A percentile compares a stretch with the other conserved stretches of the same genome.
Conservation (phyloP, 2,888 invertebrate genomes). For the Cyclophora albipunctata region DNA sequence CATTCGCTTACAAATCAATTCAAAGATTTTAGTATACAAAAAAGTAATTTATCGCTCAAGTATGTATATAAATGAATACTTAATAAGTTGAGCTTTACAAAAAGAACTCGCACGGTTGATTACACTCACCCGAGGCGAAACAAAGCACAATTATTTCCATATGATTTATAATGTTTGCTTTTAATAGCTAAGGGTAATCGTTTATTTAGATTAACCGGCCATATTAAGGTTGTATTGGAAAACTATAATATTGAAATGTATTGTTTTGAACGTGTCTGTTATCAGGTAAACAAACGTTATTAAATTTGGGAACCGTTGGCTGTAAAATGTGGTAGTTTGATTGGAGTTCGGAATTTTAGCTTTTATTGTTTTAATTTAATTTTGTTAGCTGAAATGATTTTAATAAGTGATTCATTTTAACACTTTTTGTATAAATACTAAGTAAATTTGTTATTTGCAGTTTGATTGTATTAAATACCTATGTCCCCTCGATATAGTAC, state of each 20-base stretch:
- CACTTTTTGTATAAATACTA: no score
- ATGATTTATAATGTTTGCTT: conserved; percentile 63
- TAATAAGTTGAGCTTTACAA: conserved; percentile 43
- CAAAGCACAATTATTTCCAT: conserved; percentile 62
- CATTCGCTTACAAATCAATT: conserved; percentile 23
- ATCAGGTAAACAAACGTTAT: no score
- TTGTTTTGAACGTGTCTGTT: no score
- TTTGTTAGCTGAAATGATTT: no score
- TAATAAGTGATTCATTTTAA: no score
- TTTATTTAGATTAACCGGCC: conserved; percentile 42
- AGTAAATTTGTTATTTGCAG: no score
- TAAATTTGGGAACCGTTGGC: no score
- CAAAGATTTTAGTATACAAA: conserved; percentile 19
- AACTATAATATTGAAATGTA: conserved; percentile 5
- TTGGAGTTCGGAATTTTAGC: no score
- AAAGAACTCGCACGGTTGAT: conserved; percentile 51
- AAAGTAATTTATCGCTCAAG: conserved; percentile 17
- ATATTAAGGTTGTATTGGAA: conserved; percentile 26
- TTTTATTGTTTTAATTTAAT: no score
- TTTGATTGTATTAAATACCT: no score
- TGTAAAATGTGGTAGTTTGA: no score
- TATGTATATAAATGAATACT: conserved; percentile 30
- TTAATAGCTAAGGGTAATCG: conserved; percentile 53
- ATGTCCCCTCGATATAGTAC: no score
- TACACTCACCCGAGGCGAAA: conserved; percentile 65